Percentiles rank a stretch among this genome's conserved stretches.
These are phyloP conservation scores for Chromobotia macracanthus DNA, from an alignment of 2,797 vertebrate genomes.

Conservation along the genomic window DNA sequence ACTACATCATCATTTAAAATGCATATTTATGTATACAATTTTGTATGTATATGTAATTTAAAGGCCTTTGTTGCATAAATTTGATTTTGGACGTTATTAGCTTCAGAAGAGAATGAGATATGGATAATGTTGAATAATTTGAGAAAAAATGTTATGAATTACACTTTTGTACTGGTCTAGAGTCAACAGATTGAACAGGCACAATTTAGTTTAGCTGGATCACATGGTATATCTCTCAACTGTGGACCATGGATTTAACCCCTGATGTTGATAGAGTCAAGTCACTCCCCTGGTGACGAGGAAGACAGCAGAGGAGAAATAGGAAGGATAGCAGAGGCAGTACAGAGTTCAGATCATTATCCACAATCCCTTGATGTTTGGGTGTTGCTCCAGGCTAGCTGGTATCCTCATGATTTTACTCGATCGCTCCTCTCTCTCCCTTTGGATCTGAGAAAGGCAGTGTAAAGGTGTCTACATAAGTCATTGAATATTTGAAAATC, in stretches of 20 bases:
- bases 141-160: background rate
- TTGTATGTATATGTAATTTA: conserved; percentile 6
- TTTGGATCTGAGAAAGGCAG: conserved; percentile 43
- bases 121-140: background rate
- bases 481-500: conserved; percentile 61
- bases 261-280: background rate
- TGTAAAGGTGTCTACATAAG: conserved; percentile 54
- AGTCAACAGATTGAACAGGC: background rate
- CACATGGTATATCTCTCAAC: background rate
- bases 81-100: background rate
- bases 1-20: background rate
- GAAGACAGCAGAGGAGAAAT: background rate
- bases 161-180: background rate
- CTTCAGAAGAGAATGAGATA: background rate
- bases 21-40: background rate
- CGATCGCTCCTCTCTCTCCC: conserved; percentile 17
- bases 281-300: background rate
- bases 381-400: conserved; percentile 47
- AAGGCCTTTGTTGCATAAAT: background rate
- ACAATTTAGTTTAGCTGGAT: background rate
- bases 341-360: conserved; percentile 54
- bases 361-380: conserved; percentile 51
- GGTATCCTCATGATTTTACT: conserved; percentile 21
- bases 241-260: background rate
- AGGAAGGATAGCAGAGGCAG: background rate